Percentiles rank a stretch among this genome's conserved stretches.
These are phyloP conservation scores for Mesoligia furuncula DNA, from an alignment of 2,888 invertebrate genomes.

Conservation along the genomic window DNA sequence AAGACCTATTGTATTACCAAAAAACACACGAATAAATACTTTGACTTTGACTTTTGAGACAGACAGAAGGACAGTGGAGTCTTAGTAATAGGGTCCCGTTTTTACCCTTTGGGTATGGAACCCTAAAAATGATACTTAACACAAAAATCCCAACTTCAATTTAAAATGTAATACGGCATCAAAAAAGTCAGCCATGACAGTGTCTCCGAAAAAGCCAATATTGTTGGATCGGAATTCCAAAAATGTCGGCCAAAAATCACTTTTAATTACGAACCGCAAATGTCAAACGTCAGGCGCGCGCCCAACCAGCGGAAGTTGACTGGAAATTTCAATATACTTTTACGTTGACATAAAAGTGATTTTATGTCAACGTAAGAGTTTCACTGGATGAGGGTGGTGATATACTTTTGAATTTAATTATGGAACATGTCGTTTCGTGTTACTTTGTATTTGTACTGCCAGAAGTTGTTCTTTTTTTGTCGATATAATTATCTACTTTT, in stretches of 20 bases:
- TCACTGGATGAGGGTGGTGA: conserved; percentile 3
- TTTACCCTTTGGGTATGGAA: too few relatives aligned
- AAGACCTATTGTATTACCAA: too few relatives aligned
- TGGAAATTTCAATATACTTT: conserved; percentile 50
- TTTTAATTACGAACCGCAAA: conserved; percentile 74
- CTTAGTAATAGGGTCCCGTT: too few relatives aligned
- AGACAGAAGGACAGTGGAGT: too few relatives aligned
- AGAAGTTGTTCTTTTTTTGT: too few relatives aligned
- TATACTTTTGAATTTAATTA: conserved; percentile 17
- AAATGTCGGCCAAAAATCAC: conserved; percentile 68
- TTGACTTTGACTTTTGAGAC: too few relatives aligned
- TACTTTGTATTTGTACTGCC: neutral
- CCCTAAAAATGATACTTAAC: neutral
- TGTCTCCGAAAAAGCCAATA: conserved; percentile 51
- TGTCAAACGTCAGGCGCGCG: conserved; percentile 70
- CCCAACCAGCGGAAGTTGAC: conserved; percentile 64
- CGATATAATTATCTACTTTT: too few relatives aligned
- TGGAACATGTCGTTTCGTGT: neutral
- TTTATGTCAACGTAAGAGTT: conserved; percentile 22
- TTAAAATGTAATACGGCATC: conserved; percentile 32
- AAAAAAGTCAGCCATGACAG: conserved; percentile 4
- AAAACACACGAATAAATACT: too few relatives aligned
- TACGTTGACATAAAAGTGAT: neutral
- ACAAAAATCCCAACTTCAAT: conserved; percentile 17
- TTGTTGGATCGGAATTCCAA: conserved; percentile 46